A percentile compares a stretch with the other conserved stretches of the same genome.
Conservation (phyloP, 2,113 vertebrate species). For the Notarius quadriscutis region DNA sequence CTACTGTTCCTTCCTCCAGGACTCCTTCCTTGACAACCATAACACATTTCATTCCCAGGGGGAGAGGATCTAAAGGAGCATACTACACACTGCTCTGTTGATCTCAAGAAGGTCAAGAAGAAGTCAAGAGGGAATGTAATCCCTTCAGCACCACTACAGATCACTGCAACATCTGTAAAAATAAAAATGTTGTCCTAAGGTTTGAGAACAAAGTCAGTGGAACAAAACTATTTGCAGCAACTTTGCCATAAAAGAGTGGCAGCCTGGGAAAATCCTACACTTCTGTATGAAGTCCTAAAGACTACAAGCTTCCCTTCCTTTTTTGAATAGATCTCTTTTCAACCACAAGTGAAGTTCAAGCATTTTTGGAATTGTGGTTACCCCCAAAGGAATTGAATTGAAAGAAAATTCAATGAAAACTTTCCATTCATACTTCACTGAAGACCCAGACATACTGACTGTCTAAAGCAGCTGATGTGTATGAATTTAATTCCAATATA, state of each 20-base stretch:
- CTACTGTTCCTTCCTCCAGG: constrained; percentile 28
- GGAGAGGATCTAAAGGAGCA: constrained; percentile 22
- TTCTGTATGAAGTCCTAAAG: not conserved
- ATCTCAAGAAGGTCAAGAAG: constrained; percentile 34
- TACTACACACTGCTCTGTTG: constrained; percentile 10
- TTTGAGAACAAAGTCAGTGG: not conserved
- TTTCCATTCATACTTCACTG: not conserved
- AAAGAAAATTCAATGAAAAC: not conserved
- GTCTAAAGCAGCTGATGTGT: not conserved
- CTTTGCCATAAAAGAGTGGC: not conserved
- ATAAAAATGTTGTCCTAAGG: not conserved
- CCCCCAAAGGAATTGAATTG: not conserved
- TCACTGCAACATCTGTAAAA: not conserved
- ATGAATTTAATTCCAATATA: not conserved
- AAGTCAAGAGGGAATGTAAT: constrained; percentile 10
- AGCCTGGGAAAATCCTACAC: not conserved
- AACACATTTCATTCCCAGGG: constrained; percentile 29
- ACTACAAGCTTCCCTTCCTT: not conserved
- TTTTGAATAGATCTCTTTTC: not conserved
- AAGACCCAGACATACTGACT: not conserved
- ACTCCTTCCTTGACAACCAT: constrained; percentile 43
- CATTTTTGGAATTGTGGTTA: not conserved
- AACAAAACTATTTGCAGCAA: not conserved
- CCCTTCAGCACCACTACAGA: not conserved
- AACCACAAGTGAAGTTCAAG: not conserved